A percentile compares a stretch with the other conserved stretches of the same genome.
phyloP scores from a whole-genome alignment of 1,140 invertebrate genomes.

The Chrysomallon squamiferum region DNA sequence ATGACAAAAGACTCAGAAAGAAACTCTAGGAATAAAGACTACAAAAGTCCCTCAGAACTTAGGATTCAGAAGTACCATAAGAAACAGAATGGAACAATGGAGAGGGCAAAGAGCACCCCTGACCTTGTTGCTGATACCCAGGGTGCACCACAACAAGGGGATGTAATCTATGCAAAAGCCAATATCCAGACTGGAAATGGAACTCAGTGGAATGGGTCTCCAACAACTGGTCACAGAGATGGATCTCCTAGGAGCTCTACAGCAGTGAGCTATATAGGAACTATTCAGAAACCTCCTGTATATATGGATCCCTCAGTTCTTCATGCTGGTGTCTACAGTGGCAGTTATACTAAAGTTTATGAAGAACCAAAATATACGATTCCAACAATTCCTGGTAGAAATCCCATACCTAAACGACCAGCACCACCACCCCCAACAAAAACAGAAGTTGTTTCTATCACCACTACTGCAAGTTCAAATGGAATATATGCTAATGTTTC shows the following conservation, averaged over 20 bases:
- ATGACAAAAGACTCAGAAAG: slow-evolving; percentile 6
- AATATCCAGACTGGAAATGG: neutral
- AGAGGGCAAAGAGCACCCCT: slow-evolving; percentile 51
- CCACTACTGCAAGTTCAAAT: slow-evolving; percentile 27
- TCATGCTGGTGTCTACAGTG: neutral
- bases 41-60: slow-evolving; percentile 47
- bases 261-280: neutral
- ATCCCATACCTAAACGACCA: slow-evolving; percentile 31
- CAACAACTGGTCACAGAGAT: no score
- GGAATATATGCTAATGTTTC: slow-evolving; percentile 43
- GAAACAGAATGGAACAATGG: slow-evolving; percentile 30
- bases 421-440: slow-evolving; percentile 39
- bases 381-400: neutral
- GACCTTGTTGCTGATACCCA: slow-evolving; percentile 37
- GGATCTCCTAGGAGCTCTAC: neutral
- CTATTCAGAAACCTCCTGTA: neutral
- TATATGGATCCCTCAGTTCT: neutral
- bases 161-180: slow-evolving; percentile 31
- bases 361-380: neutral
- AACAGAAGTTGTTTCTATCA: slow-evolving; percentile 50
- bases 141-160: slow-evolving; percentile 13
- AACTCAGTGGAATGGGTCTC: no score
- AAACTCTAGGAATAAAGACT: slow-evolving; percentile 15
- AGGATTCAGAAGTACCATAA: slow-evolving; percentile 46
- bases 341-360: neutral